Percentiles rank a stretch among this genome's conserved stretches.
Evolutionary conservation across 2,888 invertebrate genomes (phyloP).

Genomic region (Palloptera scutellata): DNA sequence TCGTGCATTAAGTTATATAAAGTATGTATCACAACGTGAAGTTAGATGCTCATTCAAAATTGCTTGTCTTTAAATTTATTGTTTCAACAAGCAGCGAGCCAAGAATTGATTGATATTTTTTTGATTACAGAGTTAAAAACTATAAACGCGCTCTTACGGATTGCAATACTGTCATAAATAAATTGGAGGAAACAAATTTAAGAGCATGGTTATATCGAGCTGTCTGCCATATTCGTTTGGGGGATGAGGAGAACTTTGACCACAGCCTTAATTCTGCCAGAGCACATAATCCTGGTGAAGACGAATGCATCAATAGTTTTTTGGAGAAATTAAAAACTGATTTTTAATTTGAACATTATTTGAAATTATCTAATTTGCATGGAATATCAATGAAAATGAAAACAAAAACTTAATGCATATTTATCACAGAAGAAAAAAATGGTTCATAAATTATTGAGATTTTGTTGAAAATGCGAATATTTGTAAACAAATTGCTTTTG

Average conservation of each 20-base stretch:
- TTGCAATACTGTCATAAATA: constrained; percentile 75
- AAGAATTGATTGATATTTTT: neutral
- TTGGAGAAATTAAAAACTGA: constrained; percentile 55
- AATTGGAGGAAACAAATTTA: constrained; percentile 76
- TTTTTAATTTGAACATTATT: no score
- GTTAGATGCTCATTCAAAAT: no score
- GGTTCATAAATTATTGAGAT: no score
- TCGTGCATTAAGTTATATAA: constrained; percentile 71
- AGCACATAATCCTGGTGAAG: constrained; percentile 71
- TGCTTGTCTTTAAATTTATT: neutral
- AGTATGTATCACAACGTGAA: constrained; percentile 45
- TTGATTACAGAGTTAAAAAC: constrained; percentile 57
- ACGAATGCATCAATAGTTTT: constrained; percentile 70
- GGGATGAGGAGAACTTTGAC: constrained; percentile 68
- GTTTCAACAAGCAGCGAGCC: neutral
- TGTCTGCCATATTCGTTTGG: constrained; percentile 71
- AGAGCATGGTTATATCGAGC: constrained; percentile 79
- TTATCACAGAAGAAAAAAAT: no score
- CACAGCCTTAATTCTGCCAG: constrained; percentile 70
- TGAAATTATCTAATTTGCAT: no score
- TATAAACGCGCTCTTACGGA: constrained; percentile 74
- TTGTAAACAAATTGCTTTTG: no score
- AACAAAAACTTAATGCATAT: no score
- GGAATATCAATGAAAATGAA: no score
- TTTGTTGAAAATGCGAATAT: no score